Evolutionary conservation across 2,888 invertebrate species (phyloP), one percentile per base, ranked within the genome.

Genomic region (Athetis lepigone): DNA sequence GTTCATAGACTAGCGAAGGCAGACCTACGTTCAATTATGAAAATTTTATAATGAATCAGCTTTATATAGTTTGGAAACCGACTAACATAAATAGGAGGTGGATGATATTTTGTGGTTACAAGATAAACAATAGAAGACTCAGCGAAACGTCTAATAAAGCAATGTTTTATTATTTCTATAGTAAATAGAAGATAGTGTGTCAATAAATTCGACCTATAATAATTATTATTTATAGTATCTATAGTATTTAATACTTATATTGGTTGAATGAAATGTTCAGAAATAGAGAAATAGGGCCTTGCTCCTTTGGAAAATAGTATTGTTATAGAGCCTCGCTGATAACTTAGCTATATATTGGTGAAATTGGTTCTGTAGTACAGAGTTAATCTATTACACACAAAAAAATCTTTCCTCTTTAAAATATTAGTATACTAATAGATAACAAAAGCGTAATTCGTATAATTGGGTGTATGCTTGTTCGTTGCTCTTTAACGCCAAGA

Each of bases 221-320:
- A 43, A 27, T 59, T 37, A 25, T 18, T 45, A 25, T 59, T 58
- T 36, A 36, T n/a, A n/a, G n/a, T n/a, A n/a, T n/a, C n/a, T n/a
- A n/a, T n/a, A 4, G 33, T 25, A 4, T 25, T 25, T 6, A 25
- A 39, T 45, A 59, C 27, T 29, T 27, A 7, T 45, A 25, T 43
- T 18, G 27, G 37, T 45, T n/a, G n/a, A n/a, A n/a, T n/a, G n/a
- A n/a, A n/a, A n/a, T n/a, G n/a, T n/a, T n/a, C n/a, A n/a, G n/a
- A n/a, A n/a, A n/a, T n/a, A n/a, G n/a, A n/a, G n/a, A n/a, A n/a
- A n/a, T n/a, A n/a, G n/a, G n/a, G n/a, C n/a, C n/a, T n/a, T n/a
- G n/a, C n/a, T n/a, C n/a, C n/a, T n/a, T n/a, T n/a, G n/a, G n/a
- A n/a, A n/a, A n/a, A n/a, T n/a, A n/a, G n/a, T n/a, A n/a, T n/a